Base-by-base conservation (phyloP, 2,113 vertebrate genomes). In the Labeo rohita region DNA sequence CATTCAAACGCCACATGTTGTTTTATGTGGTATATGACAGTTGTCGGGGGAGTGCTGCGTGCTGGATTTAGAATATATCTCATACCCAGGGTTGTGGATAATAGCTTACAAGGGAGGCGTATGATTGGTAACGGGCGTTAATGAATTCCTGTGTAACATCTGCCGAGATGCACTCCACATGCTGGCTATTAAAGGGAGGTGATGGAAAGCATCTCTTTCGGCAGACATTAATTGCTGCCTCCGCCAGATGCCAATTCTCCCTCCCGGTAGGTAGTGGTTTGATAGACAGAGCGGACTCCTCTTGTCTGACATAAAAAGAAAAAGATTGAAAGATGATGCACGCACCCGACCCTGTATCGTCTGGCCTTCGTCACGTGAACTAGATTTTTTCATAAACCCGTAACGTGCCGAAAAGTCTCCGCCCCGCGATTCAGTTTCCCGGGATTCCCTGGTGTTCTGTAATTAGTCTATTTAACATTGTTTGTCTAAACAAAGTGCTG, bases 71-170 rank as follows among this genome's bases (percentile, higher is more conserved):
- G 84, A 85, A 76, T 85, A 75, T 73, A 86, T 61, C 86, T 91
- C 43, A 23, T 88, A 87, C 90, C 89, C 88, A 89, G 86, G 83
- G 80, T 86, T 89, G 74, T 78, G 45, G 88, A 92, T 92, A 92
- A 93, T 92, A 86, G 88, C 91, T 91, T 92, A 91, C 91, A 89
- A 78, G 90, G 91, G 91, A 93, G 87, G 80, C 78, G 84, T 90
- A 87, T 89, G 89, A 89, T 89, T 86, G 91, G 90, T 90, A 91
- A 78, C 81, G 89, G 89, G 89, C 84, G 59, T 86, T 93, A 91
- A 92, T 92, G 88, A 93, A 93, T 92, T 91, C 87, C 87, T 88
- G 87, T 89, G 87, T 88, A 92, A 91, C 92, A 93, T 93, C 93
- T 94, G 92, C 90, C 83, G 85, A 90, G 89, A 88, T 90, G 87